Evolutionary conservation across 2,888 invertebrate genomes (phyloP).

Genomic region (Epiperipatus broadwayi): DNA sequence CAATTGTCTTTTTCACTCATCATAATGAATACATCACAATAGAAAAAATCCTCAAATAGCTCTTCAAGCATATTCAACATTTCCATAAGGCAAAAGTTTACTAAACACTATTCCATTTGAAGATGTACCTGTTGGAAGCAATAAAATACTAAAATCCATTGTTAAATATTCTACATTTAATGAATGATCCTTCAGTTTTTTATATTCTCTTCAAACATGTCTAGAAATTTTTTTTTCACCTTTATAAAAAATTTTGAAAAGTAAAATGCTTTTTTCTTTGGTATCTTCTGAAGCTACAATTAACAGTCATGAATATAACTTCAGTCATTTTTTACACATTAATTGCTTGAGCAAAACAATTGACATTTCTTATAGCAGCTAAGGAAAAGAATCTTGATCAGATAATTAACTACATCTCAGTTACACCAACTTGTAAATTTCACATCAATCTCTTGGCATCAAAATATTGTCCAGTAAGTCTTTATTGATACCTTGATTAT

Average conservation of each 20-base stretch:
- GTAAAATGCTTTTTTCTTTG: conserved; percentile 56
- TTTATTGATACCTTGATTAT: too few relatives aligned
- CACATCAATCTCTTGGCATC: too few relatives aligned
- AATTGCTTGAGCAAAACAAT: conserved; percentile 56
- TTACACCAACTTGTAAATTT: too few relatives aligned
- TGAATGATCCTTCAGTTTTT: conserved; percentile 66
- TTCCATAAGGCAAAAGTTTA: conserved; percentile 83
- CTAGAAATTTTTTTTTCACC: conserved; percentile 93
- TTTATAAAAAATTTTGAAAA: conserved; percentile 79
- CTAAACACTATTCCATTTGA: conserved; percentile 85
- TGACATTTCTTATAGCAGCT: conserved; percentile 65
- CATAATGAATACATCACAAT: too few relatives aligned
- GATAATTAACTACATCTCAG: too few relatives aligned
- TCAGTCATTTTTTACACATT: conserved; percentile 34
- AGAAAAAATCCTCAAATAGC: too few relatives aligned
- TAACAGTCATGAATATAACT: conserved; percentile 46
- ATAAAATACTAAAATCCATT: conserved; percentile 82
- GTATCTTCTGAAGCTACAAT: conserved; percentile 47
- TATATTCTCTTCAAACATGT: conserved; percentile 98
- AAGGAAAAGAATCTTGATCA: too few relatives aligned
- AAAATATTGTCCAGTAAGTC: too few relatives aligned
- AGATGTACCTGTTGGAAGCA: conserved; percentile 87
- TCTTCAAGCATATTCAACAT: conserved; percentile 43
- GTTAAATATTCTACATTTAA: conserved; percentile 83
- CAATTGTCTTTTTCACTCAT: too few relatives aligned